Percentiles rank a stretch among this genome's conserved stretches.
Conservation (phyloP, 2,797 vertebrate species). For the Pangasius larnaudii region DNA sequence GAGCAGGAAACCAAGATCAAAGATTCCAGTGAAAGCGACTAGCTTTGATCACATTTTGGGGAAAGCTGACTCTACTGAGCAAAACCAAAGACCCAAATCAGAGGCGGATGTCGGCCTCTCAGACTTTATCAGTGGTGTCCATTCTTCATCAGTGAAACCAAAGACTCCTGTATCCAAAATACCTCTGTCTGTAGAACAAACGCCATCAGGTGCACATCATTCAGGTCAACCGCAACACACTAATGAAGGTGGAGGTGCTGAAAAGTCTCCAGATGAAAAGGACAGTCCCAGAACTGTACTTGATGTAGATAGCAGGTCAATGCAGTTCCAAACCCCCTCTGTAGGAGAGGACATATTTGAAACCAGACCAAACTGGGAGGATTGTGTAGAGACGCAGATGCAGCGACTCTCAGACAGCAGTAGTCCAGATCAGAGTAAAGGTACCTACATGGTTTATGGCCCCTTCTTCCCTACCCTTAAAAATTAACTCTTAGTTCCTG, state of each 20-base stretch:
- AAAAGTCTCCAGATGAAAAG: background rate
- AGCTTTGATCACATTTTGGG: slow-evolving; percentile 50
- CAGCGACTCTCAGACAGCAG: slow-evolving; percentile 92
- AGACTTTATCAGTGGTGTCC: slow-evolving; percentile 68
- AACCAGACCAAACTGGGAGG: slow-evolving; percentile 91
- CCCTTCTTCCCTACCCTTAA: slow-evolving; percentile 67
- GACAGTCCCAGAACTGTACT: slow-evolving; percentile 75
- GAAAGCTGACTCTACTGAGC: slow-evolving; percentile 49
- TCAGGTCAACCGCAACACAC: slow-evolving; percentile 52
- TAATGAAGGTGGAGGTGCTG: slow-evolving; percentile 63
- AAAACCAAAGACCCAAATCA: slow-evolving; percentile 70
- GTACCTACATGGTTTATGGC: slow-evolving; percentile 85
- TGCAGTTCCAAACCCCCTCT: slow-evolving; percentile 71
- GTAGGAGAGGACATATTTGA: slow-evolving; percentile 92
- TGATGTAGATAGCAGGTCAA: slow-evolving; percentile 80
- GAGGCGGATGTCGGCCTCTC: slow-evolving; percentile 62
- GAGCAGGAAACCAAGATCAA: slow-evolving; percentile 74
- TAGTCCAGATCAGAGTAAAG: slow-evolving; percentile 88
- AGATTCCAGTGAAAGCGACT: slow-evolving; percentile 76
- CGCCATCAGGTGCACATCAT: slow-evolving; percentile 39
- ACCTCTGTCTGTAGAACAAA: slow-evolving; percentile 73
- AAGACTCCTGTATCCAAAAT: slow-evolving; percentile 74
- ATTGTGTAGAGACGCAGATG: slow-evolving; percentile 96
- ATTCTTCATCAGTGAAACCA: slow-evolving; percentile 67
- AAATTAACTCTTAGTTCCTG: slow-evolving; percentile 62